Conservation (phyloP, 2,113 vertebrate genomes). For the Cyprinodon brontotheroides region DNA sequence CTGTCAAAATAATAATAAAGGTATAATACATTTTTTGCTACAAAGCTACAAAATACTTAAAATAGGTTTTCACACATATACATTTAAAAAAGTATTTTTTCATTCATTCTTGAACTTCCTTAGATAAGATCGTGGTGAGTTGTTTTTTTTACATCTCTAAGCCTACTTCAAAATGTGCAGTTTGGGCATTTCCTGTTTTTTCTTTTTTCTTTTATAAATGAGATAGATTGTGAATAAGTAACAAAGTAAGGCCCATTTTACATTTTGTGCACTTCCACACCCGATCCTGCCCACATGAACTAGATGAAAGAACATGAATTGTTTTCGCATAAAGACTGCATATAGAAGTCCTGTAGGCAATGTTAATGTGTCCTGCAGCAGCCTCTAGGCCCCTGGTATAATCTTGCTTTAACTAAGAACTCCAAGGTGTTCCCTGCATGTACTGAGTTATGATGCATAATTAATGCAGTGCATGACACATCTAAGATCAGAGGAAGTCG, state of each 20-base stretch:
- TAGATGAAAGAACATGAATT: constrained; percentile 5
- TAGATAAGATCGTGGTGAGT: neutral
- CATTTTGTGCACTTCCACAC: neutral
- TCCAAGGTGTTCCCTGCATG: constrained; percentile 68
- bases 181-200: neutral
- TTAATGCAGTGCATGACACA: constrained; percentile 77
- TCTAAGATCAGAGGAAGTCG: constrained; percentile 76
- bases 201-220: neutral
- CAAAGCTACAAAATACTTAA: neutral
- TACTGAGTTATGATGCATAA: constrained; percentile 73
- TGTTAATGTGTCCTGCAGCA: constrained; percentile 56
- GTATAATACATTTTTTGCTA: neutral
- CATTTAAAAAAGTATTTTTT: no score
- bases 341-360: constrained; percentile 17
- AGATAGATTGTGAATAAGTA: neutral
- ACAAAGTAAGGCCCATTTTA: neutral
- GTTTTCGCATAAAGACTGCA: constrained; percentile 18
- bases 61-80: neutral
- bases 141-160: neutral
- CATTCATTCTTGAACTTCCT: neutral
- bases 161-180: neutral
- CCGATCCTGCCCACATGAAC: neutral
- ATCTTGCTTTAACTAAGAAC: constrained; percentile 56
- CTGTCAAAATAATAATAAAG: neutral
- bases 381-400: constrained; percentile 62